phyloP scores from a whole-genome alignment of 2,113 vertebrate species.

The Clarias magur region DNA sequence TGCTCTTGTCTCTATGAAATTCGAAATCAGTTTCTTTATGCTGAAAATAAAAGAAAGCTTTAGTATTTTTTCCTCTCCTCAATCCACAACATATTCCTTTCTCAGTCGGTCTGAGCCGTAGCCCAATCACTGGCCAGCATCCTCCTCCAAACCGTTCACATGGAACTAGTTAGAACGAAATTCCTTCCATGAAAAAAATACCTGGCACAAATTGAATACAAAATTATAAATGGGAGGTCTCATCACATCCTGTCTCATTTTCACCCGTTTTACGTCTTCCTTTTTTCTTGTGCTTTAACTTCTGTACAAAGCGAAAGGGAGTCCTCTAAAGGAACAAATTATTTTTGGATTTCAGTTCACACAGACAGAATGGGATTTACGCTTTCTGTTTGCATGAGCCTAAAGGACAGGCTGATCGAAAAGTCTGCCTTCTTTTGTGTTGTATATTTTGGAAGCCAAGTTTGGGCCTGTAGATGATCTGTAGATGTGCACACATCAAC shows the following conservation, averaged over 20 bases:
- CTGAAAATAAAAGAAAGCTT: slow-evolving; percentile 15
- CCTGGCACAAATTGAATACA: slow-evolving; percentile 75
- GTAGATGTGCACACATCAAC: slow-evolving; percentile 25
- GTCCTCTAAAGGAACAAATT: slow-evolving; percentile 37
- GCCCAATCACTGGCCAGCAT: slow-evolving; percentile 67
- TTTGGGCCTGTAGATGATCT: slow-evolving; percentile 24
- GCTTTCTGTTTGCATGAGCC: slow-evolving; percentile 32
- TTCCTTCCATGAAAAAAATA: slow-evolving; percentile 79
- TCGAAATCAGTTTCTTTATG: slow-evolving; percentile 27
- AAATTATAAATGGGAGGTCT: slow-evolving; percentile 78
- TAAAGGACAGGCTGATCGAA: slow-evolving; percentile 33
- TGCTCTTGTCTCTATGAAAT: slow-evolving; percentile 20
- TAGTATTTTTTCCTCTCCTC: slow-evolving; percentile 57
- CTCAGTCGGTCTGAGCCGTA: slow-evolving; percentile 64
- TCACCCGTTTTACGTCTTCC: slow-evolving; percentile 62
- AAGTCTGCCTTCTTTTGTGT: slow-evolving; percentile 38
- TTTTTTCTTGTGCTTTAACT: slow-evolving; percentile 57
- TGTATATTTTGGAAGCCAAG: slow-evolving; percentile 53
- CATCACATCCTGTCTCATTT: slow-evolving; percentile 75
- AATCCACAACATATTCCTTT: slow-evolving; percentile 65
- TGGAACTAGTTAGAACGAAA: slow-evolving; percentile 79
- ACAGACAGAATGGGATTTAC: slow-evolving; percentile 14
- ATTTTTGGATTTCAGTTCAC: slow-evolving; percentile 39
- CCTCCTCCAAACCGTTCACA: slow-evolving; percentile 77
- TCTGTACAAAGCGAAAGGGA: slow-evolving; percentile 30